Percentiles rank a stretch among this genome's conserved stretches.
Evolutionary conservation across 2,797 vertebrate species (phyloP).

Genomic region (Argentina silus): DNA sequence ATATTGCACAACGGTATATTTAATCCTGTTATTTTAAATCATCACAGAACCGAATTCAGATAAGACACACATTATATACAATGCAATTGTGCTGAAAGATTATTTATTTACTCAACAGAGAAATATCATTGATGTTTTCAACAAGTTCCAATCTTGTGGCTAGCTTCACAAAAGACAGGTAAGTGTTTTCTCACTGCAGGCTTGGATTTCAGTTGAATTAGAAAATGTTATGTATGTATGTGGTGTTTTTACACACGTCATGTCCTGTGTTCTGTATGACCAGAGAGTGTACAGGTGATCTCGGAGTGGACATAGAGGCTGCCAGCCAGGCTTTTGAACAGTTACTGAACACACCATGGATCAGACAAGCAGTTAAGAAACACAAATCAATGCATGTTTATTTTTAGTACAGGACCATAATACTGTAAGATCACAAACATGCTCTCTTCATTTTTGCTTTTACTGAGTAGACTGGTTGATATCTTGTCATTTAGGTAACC

Average conservation of each 20-base stretch:
- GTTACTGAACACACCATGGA: constrained; percentile 65
- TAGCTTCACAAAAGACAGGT: constrained; percentile 70
- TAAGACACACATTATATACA: background rate
- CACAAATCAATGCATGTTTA: background rate
- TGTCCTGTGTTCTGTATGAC: constrained; percentile 2
- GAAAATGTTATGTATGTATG: background rate
- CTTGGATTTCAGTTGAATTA: too few relatives aligned
- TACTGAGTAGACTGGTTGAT: background rate
- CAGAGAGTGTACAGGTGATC: constrained; percentile 45
- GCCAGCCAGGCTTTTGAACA: constrained; percentile 59
- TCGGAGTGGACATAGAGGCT: constrained; percentile 68
- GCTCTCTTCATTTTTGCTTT: background rate
- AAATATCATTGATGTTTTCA: constrained; percentile 58
- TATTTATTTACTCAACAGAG: constrained; percentile 52
- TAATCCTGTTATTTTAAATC: background rate
- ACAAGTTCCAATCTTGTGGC: constrained; percentile 75
- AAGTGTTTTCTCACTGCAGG: constrained; percentile 28
- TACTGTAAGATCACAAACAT: background rate
- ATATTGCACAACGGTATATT: constrained; percentile 49
- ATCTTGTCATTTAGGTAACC: constrained; percentile 48
- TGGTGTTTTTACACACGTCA: background rate
- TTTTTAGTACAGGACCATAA: background rate
- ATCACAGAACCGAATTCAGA: too few relatives aligned
- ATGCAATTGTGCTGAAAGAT: background rate
- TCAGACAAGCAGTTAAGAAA: constrained; percentile 62